These are phyloP conservation scores for Drosophila longiperda DNA, from an alignment of 2,888 invertebrate species.

Conservation along the genomic window DNA sequence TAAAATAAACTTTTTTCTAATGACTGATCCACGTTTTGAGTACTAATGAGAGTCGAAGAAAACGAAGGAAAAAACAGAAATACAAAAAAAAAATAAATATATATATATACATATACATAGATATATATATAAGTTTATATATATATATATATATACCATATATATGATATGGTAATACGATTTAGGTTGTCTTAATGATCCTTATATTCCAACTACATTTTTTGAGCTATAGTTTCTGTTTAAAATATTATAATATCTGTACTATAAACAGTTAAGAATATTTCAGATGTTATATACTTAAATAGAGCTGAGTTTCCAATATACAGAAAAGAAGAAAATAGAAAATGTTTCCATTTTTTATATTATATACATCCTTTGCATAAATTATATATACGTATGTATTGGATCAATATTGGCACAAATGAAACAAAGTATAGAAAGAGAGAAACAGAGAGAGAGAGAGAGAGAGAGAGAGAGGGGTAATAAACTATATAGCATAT, in stretches of 20 bases:
- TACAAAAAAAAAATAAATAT: no score
- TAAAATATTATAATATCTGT: background rate
- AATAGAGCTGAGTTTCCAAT: background rate
- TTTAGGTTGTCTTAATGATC: background rate
- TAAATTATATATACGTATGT: no score
- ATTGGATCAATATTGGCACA: background rate
- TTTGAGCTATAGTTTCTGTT: background rate
- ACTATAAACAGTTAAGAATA: background rate
- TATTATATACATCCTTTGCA: no score
- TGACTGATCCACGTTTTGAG: background rate
- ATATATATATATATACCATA: no score
- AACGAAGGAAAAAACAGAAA: no score
- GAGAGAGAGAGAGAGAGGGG: background rate
- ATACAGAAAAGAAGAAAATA: background rate
- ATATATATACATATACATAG: no score
- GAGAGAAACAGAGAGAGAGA: no score
- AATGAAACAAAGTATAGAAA: background rate
- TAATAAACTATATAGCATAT: background rate
- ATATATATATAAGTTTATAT: no score
- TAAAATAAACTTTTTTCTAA: background rate
- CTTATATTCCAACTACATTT: background rate
- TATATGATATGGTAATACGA: background rate
- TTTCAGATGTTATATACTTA: background rate
- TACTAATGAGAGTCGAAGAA: background rate
- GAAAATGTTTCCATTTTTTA: no score